These are phyloP conservation scores for Lumbricus terrestris DNA, from an alignment of 2,888 invertebrate genomes.

Conservation along the genomic window DNA sequence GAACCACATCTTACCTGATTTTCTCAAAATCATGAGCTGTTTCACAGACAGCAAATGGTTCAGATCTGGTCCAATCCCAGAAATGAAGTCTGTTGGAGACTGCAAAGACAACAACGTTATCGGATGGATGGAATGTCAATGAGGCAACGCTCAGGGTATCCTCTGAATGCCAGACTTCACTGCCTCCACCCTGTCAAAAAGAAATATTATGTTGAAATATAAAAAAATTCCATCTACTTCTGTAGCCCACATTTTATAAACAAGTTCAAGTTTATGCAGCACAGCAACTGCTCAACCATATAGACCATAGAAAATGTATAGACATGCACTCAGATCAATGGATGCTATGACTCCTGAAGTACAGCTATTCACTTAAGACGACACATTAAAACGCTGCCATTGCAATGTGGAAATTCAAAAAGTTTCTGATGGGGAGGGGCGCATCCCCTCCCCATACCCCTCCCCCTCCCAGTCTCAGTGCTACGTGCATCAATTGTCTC, in stretches of 20 bases:
- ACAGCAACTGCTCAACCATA: no score
- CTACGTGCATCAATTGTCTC: no score
- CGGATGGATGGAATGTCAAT: conserved; percentile 81
- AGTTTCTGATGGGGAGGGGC: no score
- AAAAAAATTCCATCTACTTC: background rate
- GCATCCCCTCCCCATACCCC: no score
- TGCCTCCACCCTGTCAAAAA: conserved; percentile 70
- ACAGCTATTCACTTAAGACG: no score
- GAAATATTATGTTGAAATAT: background rate
- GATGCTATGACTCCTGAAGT: no score
- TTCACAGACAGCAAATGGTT: conserved; percentile 71
- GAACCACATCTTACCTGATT: conserved; percentile 68
- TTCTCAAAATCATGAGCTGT: conserved; percentile 78
- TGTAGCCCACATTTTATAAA: background rate
- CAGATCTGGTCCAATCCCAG: conserved; percentile 84
- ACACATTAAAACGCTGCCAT: no score
- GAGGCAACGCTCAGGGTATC: conserved; percentile 78
- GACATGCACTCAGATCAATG: no score
- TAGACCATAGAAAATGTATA: no score
- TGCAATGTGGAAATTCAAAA: no score
- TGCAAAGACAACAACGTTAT: conserved; percentile 79
- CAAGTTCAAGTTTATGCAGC: background rate
- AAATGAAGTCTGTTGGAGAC: conserved; percentile 80
- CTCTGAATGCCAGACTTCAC: conserved; percentile 76
- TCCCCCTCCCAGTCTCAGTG: no score